Evolutionary conservation across 64 coral and sea anemone species (phyloP), one percentile per base, ranked within the genome.

Genomic region (Porites lutea): DNA sequence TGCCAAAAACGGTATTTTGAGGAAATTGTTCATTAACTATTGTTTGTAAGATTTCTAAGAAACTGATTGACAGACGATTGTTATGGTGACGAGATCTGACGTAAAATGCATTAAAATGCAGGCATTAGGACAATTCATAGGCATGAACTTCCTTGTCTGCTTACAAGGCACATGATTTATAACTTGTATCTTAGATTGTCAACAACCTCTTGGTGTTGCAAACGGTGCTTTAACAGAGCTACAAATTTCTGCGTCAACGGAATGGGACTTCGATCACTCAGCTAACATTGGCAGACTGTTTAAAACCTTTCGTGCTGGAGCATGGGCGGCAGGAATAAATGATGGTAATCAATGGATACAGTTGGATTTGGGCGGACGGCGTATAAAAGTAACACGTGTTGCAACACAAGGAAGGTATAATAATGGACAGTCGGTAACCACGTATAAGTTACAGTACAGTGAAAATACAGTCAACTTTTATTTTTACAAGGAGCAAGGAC

Each of bases 331-430:
- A 4, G 3, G 73, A 4, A 4, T 49, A 3, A 60, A 37, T 46
- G 55, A 81, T 43, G n/a, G 20, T 61, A 12, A 61, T 61, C 78
- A 58, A 12, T 81, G 78, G 78, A 11, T 81, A 8, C 78, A 81
- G n/a, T 15, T 81, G 13, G 78, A 81, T 44, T 57, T 81, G 19
- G 53, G 54, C 14, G 18, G 52, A 18, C n/a, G 59, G n/a, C 19
- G 59, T 0, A 79, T 49, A n/a, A 79, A 59, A 11, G 77, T 79
- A 22, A 79, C 77, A 79, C 51, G 77, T 27, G 8, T 79, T 27
- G 77, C 77, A 8, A 79, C 77, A 19, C 78, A 81, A 61, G 78
- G 78, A 81, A 81, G 78, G 45, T 37, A 37, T 37, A 81, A 13
- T 45, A 23, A n/a, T 44, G 60, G n/a, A 6, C 55, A 43, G 54